Base-by-base conservation (phyloP, 1,140 invertebrate species). In the Conopomorpha cramerella region DNA sequence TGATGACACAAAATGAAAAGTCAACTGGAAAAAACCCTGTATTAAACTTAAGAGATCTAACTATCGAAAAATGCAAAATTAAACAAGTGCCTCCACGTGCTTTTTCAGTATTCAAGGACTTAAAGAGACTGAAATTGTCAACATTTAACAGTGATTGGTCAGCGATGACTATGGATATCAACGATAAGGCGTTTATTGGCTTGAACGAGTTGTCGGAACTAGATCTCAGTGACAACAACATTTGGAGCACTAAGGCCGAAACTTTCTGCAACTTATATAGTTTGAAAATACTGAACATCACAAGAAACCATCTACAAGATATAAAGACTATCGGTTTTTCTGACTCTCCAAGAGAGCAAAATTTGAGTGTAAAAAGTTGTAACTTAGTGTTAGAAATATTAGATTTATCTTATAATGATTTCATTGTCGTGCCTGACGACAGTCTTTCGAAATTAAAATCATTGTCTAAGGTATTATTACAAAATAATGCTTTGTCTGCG, bases 61-160 rank as follows among this genome's bases (percentile, higher is more conserved):
- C 81, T 30, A 81, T 93, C 39, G 89, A 91, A 49, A 84, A 84
- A 50, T 93, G 91, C 66, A 91, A 91, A 70, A 86, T 93, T 49
- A 80, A 86, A 8, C 82, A 85, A 53, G 78, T 93, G 41, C 87
- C 89, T 8, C 77, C 82, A 19, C 81, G 82, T 28, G 85, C 84
- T 15, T 85, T 93, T 48, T 64, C 81, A 19, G 80, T 84, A 29
- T 81, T 90, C 19, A 77, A 77, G 41, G 84, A 88, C 47, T 68
- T 93, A 3, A 83, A 83, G 35, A 81, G 79, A 32, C 65, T 93
- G 12, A 81, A 83, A 2, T 63, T 93, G 41, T 82, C 86, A 11
- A 91, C 89, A 25, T 84, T 85, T 56, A 92, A 92, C 58, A 86
- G 84, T 44, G 88, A 91, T 55, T 90, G 89, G 89, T 89, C 87